Conservation (phyloP, 2,797 vertebrate species). For the Strix occidentalis region DNA sequence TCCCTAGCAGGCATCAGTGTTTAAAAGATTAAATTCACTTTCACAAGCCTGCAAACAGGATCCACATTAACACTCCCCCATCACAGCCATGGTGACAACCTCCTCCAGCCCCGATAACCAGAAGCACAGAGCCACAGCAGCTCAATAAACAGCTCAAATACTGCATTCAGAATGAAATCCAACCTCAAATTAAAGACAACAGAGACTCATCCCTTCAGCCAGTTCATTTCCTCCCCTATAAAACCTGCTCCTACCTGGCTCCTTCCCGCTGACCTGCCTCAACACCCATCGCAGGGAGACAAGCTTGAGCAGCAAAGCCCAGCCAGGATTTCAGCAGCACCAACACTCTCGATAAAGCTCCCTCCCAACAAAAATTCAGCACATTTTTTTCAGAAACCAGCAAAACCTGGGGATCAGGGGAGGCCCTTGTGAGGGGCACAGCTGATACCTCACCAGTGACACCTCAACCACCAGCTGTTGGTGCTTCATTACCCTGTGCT, state of each 20-base stretch:
- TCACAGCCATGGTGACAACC: fast-evolving
- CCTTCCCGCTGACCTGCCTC: background rate
- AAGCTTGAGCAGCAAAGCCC: background rate
- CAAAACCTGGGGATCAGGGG: background rate
- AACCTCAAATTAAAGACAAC: background rate
- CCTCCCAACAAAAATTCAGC: background rate
- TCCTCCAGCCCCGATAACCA: fast-evolving
- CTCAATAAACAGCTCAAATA: background rate
- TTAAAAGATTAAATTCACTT: constrained; percentile 4
- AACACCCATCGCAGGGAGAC: fast-evolving
- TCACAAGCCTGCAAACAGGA: background rate
- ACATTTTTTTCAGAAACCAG: background rate
- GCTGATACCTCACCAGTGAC: background rate
- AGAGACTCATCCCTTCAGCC: background rate
- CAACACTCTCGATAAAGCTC: fast-evolving
- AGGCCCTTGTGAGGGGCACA: background rate
- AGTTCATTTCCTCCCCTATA: background rate
- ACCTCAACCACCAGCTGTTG: background rate
- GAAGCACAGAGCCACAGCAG: background rate
- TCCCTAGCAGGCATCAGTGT: background rate
- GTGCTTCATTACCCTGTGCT: background rate
- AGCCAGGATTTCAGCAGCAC: background rate
- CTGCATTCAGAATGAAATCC: fast-evolving
- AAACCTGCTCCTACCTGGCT: background rate
- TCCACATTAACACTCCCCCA: background rate